Evolutionary conservation across 1,140 invertebrate species (phyloP).

Genomic region (Holotrichia oblita): DNA sequence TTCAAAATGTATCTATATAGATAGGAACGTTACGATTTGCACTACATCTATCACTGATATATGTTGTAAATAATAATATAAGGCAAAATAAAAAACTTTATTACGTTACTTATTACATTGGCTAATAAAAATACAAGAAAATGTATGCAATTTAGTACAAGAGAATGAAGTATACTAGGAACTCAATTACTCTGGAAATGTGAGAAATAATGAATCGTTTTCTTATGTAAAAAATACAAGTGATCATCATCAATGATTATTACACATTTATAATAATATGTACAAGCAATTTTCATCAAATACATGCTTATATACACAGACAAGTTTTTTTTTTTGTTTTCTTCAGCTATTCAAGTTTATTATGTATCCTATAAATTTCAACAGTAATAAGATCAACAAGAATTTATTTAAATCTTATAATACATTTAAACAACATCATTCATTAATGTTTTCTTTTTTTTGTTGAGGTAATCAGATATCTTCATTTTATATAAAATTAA

Average conservation of each 20-base stretch:
- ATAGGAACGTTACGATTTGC: too few species aligned
- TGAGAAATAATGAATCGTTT: slow-evolving; percentile 19
- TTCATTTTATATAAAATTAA: slow-evolving; percentile 33
- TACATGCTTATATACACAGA: slow-evolving; percentile 35
- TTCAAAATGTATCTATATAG: too few species aligned
- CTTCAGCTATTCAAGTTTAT: slow-evolving; percentile 22
- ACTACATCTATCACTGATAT: too few species aligned
- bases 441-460: slow-evolving; percentile 29
- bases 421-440: slow-evolving; percentile 34
- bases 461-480: slow-evolving; percentile 39
- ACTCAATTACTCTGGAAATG: slow-evolving; percentile 39
- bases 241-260: slow-evolving; percentile 30
- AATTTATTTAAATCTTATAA: slow-evolving; percentile 41
- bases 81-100: slow-evolving; percentile 38
- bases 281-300: slow-evolving; percentile 35
- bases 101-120: slow-evolving; percentile 34
- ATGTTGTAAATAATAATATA: slow-evolving; percentile 25
- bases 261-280: slow-evolving; percentile 34
- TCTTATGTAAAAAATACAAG: slow-evolving; percentile 40
- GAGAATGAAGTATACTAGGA: slow-evolving; percentile 39
- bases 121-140: slow-evolving; percentile 40
- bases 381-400: slow-evolving; percentile 43
- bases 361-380: slow-evolving; percentile 41
- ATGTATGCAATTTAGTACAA: slow-evolving; percentile 32
- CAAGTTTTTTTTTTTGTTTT: not conserved